Percentiles rank a stretch among this genome's conserved stretches.
These are phyloP conservation scores for Triplophysa rosa DNA, from an alignment of 2,113 vertebrate genomes.

Conservation along the genomic window DNA sequence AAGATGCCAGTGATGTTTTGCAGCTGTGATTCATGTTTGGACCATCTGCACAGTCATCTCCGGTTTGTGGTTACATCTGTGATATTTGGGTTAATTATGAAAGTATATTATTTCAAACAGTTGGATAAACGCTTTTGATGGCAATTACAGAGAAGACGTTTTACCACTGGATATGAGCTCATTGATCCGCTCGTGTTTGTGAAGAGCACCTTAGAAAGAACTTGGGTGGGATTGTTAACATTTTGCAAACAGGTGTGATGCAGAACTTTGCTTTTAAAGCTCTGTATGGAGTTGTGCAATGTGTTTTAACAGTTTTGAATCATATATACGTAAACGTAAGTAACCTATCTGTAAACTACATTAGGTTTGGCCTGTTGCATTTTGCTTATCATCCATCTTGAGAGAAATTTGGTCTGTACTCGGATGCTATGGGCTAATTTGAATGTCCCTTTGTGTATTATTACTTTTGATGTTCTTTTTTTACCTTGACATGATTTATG, in stretches of 20 bases:
- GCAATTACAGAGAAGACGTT: neutral
- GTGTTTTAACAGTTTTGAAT: neutral
- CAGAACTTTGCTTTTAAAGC: too few species aligned
- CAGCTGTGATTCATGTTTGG: slow-evolving; percentile 2
- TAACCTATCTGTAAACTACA: too few species aligned
- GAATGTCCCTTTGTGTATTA: neutral
- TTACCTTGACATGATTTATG: neutral
- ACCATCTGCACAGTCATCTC: neutral
- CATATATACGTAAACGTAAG: too few species aligned
- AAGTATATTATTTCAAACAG: slow-evolving; percentile 1
- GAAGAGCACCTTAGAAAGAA: neutral
- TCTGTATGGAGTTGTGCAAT: neutral
- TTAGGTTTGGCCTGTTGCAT: neutral
- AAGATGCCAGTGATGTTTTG: neutral
- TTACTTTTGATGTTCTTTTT: neutral
- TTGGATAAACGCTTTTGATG: slow-evolving; percentile 29
- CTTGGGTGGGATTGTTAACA: too few species aligned
- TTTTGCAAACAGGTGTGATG: too few species aligned
- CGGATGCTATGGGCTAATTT: neutral
- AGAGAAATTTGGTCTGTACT: neutral
- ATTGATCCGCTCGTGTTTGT: neutral
- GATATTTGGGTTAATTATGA: slow-evolving; percentile 3
- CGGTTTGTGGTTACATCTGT: neutral
- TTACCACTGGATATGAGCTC: slow-evolving; percentile 16
- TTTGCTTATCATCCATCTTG: neutral